phyloP scores from a whole-genome alignment of 2,797 vertebrate species.

The Cuniculus paca region DNA sequence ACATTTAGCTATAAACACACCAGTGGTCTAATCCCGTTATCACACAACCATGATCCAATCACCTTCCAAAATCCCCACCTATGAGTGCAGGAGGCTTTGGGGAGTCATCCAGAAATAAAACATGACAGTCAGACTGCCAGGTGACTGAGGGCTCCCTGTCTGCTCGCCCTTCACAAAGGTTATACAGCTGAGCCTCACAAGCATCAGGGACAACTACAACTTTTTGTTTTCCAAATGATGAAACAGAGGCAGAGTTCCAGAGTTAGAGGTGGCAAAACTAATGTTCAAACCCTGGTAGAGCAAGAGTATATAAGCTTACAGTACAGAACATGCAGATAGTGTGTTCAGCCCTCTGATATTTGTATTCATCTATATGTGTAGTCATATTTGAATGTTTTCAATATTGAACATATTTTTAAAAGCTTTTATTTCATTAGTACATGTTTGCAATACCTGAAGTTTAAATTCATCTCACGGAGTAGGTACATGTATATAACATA shows the following conservation, averaged over 20 bases:
- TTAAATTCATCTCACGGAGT: not conserved
- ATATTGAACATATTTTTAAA: not conserved
- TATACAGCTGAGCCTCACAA: not conserved
- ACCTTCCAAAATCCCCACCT: not conserved
- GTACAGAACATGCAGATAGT: not conserved
- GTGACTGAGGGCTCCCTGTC: not conserved
- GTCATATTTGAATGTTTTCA: not conserved
- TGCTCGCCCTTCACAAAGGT: not conserved
- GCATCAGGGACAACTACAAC: not conserved
- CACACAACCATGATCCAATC: not conserved
- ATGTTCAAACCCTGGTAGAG: not conserved
- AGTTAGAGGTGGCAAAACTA: not conserved
- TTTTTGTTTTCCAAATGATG: not conserved
- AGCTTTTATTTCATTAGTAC: not conserved
- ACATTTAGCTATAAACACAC: not conserved
- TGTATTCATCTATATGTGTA: not conserved
- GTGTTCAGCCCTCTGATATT: not conserved
- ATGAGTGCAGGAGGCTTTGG: not conserved
- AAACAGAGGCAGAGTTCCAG: not conserved
- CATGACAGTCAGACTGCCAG: not conserved
- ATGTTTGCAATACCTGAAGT: not conserved
- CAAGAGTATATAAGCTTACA: not conserved
- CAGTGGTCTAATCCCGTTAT: not conserved
- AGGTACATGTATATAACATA: no score
- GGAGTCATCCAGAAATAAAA: not conserved